A percentile compares a stretch with the other conserved stretches of the same genome.
These are phyloP conservation scores for Pantherophis guttatus DNA, from an alignment of 2,113 vertebrate genomes.

Conservation along the genomic window DNA sequence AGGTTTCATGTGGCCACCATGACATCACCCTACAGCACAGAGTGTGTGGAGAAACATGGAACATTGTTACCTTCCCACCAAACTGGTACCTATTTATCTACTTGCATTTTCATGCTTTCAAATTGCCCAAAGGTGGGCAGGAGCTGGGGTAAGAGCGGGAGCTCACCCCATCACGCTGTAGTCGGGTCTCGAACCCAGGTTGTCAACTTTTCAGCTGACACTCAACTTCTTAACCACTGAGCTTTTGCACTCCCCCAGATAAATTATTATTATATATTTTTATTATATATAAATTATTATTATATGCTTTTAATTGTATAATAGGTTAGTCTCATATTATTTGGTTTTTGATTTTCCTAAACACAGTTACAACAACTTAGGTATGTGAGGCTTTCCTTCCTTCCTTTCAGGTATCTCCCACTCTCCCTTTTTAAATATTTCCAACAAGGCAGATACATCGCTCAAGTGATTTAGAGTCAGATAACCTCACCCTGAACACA, in stretches of 20 bases:
- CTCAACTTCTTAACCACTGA: neutral
- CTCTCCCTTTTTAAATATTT: neutral
- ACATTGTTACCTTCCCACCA: neutral
- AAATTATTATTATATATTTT: neutral
- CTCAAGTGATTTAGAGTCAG: neutral
- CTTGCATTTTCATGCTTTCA: neutral
- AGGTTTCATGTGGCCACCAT: neutral
- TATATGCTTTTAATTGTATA: neutral
- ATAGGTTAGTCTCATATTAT: neutral
- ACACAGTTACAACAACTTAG: neutral
- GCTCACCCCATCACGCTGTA: neutral
- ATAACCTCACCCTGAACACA: neutral
- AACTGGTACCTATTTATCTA: neutral
- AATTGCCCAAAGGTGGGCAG: neutral
- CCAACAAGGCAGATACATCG: neutral
- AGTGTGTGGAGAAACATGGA: neutral
- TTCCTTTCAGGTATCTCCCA: neutral
- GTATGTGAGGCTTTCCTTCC: neutral
- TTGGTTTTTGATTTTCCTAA: neutral
- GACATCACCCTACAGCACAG: neutral
- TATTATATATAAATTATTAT: too few species aligned
- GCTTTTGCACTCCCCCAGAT: neutral
- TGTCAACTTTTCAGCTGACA: neutral
- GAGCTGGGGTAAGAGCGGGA: neutral
- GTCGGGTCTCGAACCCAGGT: neutral